Base-by-base conservation (phyloP, 2,113 vertebrate genomes). In the Brachyhypopomus occidentalis region DNA sequence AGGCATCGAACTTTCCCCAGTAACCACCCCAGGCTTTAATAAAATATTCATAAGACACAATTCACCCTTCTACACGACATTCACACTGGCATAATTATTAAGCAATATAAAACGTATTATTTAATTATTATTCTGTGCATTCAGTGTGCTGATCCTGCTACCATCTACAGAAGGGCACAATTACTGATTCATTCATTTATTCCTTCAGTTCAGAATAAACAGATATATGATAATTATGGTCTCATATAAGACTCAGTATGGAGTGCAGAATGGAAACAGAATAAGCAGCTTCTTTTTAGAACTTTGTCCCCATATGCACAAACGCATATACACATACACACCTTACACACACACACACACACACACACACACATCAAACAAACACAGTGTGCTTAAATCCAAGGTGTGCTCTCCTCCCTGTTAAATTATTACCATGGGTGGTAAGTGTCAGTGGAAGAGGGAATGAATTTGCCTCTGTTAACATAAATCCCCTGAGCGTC, bases 381-480 rank as follows among this genome's bases (percentile, higher is more conserved):
- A 34, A 79, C 64, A 75, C 71, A 64, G 30, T 25, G 34, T 60
- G 62, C 58, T 81, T 79, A 85, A 86, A 85, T 85, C 84, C 85
- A 86, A 85, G 80, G 81, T 87, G 86, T 36, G 20, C 81, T 16
- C 80, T 86, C 86, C 85, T 90, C 87, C 86, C 87, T 87, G 90
- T 88, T 88, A 89, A 92, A 90, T 92, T 91, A 80, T 84, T 85
- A 78, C 89, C 85, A 90, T 80, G 79, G 78, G 79, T 71, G 64
- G 79, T 80, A 90, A 75, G 77, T 79, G 75, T 80, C 75, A 83
- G 78, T 41, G 71, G 72, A 81, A 85, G 88, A 90, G 90, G 85
- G 48, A 82, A 84, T 85, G 80, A 73, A 84, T 85, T 83, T 82
- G 75, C 79, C 56, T 80, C 80, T 87, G 79, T 81, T 83, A 80